Evolutionary conservation across 2,113 vertebrate genomes (phyloP).

Genomic region (Proterorhinus semilunaris): DNA sequence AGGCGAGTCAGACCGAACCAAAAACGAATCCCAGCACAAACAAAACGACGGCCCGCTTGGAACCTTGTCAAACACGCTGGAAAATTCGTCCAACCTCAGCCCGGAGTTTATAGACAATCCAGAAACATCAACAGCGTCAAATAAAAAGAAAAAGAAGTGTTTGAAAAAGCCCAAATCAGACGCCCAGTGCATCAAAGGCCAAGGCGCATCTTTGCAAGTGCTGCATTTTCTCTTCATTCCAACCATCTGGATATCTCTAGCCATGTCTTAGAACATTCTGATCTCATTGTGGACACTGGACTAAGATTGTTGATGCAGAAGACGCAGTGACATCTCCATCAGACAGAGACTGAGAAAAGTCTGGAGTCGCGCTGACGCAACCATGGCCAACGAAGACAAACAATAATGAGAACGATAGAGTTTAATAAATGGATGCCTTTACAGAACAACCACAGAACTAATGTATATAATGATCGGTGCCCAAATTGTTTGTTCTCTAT

Average conservation of each 20-base stretch:
- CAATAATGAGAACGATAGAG: constrained; percentile 61
- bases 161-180: constrained; percentile 93
- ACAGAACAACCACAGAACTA: constrained; percentile 78
- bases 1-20: constrained; percentile 78
- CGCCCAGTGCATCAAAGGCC: constrained; percentile 85
- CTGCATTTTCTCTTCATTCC: constrained; percentile 65
- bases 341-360: constrained; percentile 64
- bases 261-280: constrained; percentile 74
- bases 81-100: constrained; percentile 83
- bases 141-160: constrained; percentile 94
- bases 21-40: constrained; percentile 89
- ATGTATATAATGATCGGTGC: constrained; percentile 84
- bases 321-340: constrained; percentile 69
- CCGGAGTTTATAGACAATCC: constrained; percentile 85
- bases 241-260: constrained; percentile 72
- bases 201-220: constrained; percentile 58
- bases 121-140: constrained; percentile 86
- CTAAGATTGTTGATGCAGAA: constrained; percentile 72
- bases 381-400: constrained; percentile 59
- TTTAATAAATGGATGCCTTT: constrained; percentile 84
- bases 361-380: constrained; percentile 48
- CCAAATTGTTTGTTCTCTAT: constrained; percentile 82
- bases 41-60: constrained; percentile 92
- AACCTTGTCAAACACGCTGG: constrained; percentile 87
- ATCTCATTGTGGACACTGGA: constrained; percentile 50